Percentiles rank a stretch among this genome's conserved stretches.
phyloP scores from a whole-genome alignment of 2,888 invertebrate species.

The Caenorhabditis panamensis region DNA sequence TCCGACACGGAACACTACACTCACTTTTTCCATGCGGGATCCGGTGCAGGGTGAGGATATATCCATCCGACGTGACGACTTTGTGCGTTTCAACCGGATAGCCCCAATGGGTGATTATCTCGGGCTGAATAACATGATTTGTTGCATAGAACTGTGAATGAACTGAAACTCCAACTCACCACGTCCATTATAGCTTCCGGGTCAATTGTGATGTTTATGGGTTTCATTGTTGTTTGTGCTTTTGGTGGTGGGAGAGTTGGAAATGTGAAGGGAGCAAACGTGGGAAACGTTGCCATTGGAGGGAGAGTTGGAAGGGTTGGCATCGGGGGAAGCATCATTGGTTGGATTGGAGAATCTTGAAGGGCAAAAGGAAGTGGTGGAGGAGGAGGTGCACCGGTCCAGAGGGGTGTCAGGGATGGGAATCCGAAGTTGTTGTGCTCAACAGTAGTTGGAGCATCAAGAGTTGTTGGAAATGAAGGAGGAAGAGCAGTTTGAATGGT shows the following conservation, averaged over 20 bases:
- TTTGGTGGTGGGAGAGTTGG: slow-evolving; percentile 49
- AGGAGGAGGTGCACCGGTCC: slow-evolving; percentile 32
- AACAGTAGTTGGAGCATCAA: slow-evolving; percentile 16
- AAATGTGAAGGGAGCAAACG: slow-evolving; percentile 48
- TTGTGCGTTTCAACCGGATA: slow-evolving; percentile 83
- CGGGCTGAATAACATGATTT: slow-evolving; percentile 78
- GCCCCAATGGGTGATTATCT: slow-evolving; percentile 82
- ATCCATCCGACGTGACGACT: slow-evolving; percentile 83
- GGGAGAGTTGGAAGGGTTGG: slow-evolving; percentile 39
- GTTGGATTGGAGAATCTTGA: slow-evolving; percentile 42
- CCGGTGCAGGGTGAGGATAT: slow-evolving; percentile 83
- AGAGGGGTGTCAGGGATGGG: slow-evolving; percentile 37
- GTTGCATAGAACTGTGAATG: not conserved
- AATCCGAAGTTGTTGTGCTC: slow-evolving; percentile 37
- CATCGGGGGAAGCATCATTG: slow-evolving; percentile 31
- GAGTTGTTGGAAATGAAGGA: slow-evolving; percentile 32
- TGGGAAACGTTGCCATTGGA: slow-evolving; percentile 41
- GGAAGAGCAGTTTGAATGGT: slow-evolving; percentile 42
- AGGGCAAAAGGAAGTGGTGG: slow-evolving; percentile 5
- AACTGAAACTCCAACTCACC: too few relatives aligned
- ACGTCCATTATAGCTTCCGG: slow-evolving; percentile 79
- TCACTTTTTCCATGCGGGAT: slow-evolving; percentile 83
- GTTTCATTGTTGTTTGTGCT: slow-evolving; percentile 40
- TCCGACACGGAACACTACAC: not conserved
- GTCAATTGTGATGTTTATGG: slow-evolving; percentile 70